Conservation (phyloP, 2,113 vertebrate genomes). For the Albula goreensis region DNA sequence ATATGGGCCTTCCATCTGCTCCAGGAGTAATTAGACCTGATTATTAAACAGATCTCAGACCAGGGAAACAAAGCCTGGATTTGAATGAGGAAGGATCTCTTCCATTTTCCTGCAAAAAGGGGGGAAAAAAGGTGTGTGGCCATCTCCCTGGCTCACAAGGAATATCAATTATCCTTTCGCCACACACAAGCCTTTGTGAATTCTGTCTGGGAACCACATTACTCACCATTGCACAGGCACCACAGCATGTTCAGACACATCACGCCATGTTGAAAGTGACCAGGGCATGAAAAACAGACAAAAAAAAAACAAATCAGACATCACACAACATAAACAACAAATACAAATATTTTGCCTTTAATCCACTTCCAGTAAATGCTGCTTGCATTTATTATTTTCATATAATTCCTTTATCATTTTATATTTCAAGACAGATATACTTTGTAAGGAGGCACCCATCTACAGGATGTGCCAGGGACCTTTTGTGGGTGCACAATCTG, state of each 20-base stretch:
- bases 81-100: background rate
- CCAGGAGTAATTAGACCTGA: background rate
- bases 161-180: background rate
- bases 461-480: background rate
- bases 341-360: background rate
- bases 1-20: background rate
- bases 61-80: background rate
- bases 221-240: constrained; percentile 15
- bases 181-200: background rate
- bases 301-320: background rate
- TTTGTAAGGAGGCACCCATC: background rate
- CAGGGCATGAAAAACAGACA: background rate
- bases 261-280: background rate
- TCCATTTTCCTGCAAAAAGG: background rate
- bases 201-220: background rate
- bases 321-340: background rate
- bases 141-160: background rate
- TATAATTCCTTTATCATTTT: background rate
- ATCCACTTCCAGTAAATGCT: background rate
- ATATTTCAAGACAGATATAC: background rate
- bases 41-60: background rate
- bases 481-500: background rate
- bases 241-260: background rate
- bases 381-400: background rate
- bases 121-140: background rate